Evolutionary conservation across 2,113 vertebrate genomes (phyloP).

Genomic region (Callocephalon fimbriatum): DNA sequence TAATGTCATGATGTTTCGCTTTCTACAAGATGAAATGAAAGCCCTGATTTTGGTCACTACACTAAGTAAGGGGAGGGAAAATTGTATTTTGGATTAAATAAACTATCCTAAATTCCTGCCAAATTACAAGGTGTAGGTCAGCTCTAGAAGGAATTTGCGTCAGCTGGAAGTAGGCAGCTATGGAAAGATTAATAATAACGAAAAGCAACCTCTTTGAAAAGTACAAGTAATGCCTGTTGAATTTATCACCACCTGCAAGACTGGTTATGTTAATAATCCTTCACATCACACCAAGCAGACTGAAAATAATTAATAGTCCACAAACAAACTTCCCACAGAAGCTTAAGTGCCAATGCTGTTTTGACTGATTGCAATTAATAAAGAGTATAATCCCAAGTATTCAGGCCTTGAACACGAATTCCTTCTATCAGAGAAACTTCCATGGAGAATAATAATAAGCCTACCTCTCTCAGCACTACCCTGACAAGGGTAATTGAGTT

Average conservation of each 20-base stretch:
- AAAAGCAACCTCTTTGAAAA: neutral
- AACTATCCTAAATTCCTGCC: neutral
- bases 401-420: neutral
- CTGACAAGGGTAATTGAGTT: neutral
- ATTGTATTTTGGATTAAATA: neutral
- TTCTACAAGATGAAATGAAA: neutral
- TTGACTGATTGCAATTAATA: neutral
- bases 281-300: neutral
- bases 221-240: neutral
- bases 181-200: neutral
- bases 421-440: neutral
- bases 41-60: neutral
- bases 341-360: neutral
- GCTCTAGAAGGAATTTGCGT: neutral
- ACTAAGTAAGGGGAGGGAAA: neutral
- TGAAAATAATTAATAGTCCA: constrained; percentile 37
- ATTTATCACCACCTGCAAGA: constrained; percentile 45
- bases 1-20: neutral
- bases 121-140: neutral
- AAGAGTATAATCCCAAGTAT: neutral
- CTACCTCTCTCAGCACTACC: neutral
- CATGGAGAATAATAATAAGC: neutral
- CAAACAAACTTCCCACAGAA: constrained; percentile 5
- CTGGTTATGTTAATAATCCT: constrained; percentile 59
- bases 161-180: neutral